Conservation (phyloP, 2,888 invertebrate species). For the Pheosia tremula region DNA sequence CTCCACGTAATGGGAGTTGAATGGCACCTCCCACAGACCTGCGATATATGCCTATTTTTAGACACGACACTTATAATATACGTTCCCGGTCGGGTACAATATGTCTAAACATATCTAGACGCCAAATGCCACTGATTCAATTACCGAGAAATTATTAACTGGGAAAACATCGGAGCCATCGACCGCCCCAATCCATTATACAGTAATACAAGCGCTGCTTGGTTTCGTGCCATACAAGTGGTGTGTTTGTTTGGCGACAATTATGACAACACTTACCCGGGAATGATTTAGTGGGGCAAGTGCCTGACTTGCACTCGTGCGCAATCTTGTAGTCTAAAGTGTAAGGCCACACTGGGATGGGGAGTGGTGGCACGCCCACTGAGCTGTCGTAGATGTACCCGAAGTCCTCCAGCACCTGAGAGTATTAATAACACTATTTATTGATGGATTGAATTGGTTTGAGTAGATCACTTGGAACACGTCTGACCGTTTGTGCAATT, state of each 20-base stretch:
- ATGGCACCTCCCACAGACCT: constrained; percentile 96
- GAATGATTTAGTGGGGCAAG: constrained; percentile 95
- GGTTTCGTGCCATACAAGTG: too few relatives aligned
- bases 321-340: constrained; percentile 97
- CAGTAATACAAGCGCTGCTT: too few relatives aligned
- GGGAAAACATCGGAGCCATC: too few relatives aligned
- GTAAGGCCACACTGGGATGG: constrained; percentile 96
- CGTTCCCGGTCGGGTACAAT: too few relatives aligned
- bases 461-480: too few relatives aligned
- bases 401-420: constrained; percentile 94
- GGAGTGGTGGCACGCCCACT: constrained; percentile 91
- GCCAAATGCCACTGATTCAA: too few relatives aligned
- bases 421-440: constrained; percentile 4
- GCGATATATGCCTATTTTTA: constrained; percentile 29
- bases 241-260: too few relatives aligned
- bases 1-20: constrained; percentile 95
- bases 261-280: constrained; percentile 84
- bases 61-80: background rate
- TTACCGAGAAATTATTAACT: too few relatives aligned
- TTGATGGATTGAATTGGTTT: too few relatives aligned
- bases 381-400: constrained; percentile 97
- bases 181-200: too few relatives aligned
- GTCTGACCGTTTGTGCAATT: too few relatives aligned
- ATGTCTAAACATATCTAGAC: too few relatives aligned
- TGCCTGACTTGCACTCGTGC: constrained; percentile 96